These are phyloP conservation scores for Dipodomys spectabilis DNA, from an alignment of 2,113 vertebrate species.

Conservation along the genomic window DNA sequence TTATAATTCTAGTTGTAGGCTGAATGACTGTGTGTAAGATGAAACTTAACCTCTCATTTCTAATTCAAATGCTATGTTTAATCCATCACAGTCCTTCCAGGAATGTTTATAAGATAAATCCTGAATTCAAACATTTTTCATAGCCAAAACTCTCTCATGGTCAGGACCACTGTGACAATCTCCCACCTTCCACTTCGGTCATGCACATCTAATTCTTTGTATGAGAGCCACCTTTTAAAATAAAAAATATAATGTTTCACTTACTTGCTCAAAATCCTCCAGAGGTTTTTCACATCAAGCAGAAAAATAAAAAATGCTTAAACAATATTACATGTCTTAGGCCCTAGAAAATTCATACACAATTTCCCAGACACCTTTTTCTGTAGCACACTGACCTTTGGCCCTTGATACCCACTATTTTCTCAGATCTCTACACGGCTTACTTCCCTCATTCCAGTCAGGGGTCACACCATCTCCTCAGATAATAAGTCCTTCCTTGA, in stretches of 20 bases:
- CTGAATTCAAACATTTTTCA: background rate
- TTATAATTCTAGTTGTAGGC: background rate
- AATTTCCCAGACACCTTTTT: background rate
- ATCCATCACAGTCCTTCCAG: background rate
- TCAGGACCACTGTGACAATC: background rate
- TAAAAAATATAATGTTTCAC: background rate
- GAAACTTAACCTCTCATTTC: background rate
- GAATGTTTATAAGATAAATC: background rate
- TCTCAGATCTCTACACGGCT: background rate
- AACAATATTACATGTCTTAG: background rate
- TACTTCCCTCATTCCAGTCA: background rate
- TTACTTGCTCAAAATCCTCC: background rate
- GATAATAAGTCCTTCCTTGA: background rate
- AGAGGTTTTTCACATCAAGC: background rate
- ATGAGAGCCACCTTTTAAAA: background rate
- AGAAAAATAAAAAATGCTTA: background rate
- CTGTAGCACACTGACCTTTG: background rate
- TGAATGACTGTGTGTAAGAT: background rate
- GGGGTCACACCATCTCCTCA: background rate
- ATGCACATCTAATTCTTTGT: background rate
- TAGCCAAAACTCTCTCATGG: background rate
- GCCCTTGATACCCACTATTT: background rate
- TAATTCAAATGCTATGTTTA: background rate
- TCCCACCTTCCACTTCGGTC: background rate
- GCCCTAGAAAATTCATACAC: background rate